These are phyloP conservation scores for Mormyrus lacerda DNA, from an alignment of 2,113 vertebrate species.

Conservation along the genomic window DNA sequence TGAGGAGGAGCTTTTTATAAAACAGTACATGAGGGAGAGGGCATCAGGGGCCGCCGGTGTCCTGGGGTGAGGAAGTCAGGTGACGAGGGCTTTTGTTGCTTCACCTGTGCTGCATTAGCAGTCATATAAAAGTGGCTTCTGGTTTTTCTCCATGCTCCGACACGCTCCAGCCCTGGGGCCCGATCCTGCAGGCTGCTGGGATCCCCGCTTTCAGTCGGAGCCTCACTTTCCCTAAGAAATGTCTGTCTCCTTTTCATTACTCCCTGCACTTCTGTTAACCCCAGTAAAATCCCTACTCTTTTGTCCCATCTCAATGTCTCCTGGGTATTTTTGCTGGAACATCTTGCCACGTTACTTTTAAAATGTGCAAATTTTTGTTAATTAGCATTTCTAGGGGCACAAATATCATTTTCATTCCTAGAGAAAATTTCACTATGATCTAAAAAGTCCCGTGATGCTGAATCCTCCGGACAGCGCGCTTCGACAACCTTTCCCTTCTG, in stretches of 20 bases:
- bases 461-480: neutral
- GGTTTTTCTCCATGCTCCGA: neutral
- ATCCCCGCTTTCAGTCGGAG: neutral
- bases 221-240: neutral
- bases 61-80: neutral
- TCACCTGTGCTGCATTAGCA: neutral
- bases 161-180: neutral
- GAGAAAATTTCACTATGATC: neutral
- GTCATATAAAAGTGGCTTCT: neutral
- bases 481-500: neutral
- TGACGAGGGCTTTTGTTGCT: neutral
- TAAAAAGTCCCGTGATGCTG: neutral
- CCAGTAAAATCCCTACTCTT: neutral
- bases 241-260: neutral
- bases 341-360: neutral
- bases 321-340: neutral
- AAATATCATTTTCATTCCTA: neutral
- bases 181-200: neutral
- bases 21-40: neutral
- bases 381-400: neutral
- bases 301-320: neutral
- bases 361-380: neutral
- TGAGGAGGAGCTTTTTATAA: neutral
- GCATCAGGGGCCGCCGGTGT: neutral
- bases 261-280: neutral